Evolutionary conservation across 2,797 vertebrate genomes (phyloP).

Genomic region (Poliocrania exsul): DNA sequence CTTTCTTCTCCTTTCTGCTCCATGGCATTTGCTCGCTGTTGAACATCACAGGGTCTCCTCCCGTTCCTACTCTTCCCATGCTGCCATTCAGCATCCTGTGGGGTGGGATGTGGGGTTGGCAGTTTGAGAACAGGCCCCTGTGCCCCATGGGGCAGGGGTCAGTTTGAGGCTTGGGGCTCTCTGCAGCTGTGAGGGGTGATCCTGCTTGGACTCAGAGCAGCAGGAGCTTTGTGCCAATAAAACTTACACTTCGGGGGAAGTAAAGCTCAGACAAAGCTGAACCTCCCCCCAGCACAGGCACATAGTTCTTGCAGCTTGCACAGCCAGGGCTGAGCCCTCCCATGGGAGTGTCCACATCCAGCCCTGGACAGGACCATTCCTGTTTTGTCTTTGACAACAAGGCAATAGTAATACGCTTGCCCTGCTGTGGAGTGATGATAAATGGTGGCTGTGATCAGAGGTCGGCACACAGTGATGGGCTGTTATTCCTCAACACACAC

Average conservation of each 20-base stretch:
- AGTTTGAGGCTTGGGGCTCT: background rate
- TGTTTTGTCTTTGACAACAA: conserved; percentile 28
- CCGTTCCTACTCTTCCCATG: rapidly evolving
- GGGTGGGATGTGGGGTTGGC: background rate
- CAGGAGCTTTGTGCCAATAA: background rate
- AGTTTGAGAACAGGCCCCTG: background rate
- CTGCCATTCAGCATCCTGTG: background rate
- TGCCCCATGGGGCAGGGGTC: background rate
- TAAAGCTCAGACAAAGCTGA: background rate
- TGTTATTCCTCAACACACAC: background rate
- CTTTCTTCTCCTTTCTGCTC: background rate
- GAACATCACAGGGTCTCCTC: background rate
- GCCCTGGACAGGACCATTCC: background rate
- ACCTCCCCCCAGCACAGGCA: background rate
- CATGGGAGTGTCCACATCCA: background rate
- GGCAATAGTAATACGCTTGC: background rate
- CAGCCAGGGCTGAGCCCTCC: background rate
- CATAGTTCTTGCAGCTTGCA: background rate
- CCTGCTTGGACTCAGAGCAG: background rate
- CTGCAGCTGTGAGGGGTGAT: background rate
- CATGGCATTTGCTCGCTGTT: rapidly evolving
- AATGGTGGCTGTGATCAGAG: conserved; percentile 19
- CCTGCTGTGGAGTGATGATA: background rate
- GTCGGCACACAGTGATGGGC: background rate
- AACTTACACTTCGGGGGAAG: background rate